Conservation (phyloP, 2,888 invertebrate genomes). For the Catonia carolina region DNA sequence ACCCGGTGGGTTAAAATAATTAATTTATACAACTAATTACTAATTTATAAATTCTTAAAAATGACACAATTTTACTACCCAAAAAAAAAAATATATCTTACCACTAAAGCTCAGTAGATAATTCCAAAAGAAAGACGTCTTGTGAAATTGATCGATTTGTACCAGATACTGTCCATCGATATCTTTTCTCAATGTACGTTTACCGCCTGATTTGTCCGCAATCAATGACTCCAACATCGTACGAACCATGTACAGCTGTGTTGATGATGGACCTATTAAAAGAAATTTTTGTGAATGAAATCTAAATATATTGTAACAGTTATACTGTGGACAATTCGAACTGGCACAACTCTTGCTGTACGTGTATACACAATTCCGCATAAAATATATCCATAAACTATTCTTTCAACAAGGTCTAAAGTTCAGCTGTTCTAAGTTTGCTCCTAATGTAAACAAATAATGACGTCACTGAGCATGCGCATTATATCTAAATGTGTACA, state of each 20-base stretch:
- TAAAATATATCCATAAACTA: no score
- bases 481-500: no score
- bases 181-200: conserved; percentile 90
- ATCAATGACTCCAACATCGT: conserved; percentile 97
- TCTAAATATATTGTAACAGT: no score
- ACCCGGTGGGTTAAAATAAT: no score
- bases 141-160: conserved; percentile 93
- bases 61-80: neutral
- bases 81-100: conserved; percentile 42
- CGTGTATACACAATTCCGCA: no score
- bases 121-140: conserved; percentile 94
- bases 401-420: no score
- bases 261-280: conserved; percentile 70
- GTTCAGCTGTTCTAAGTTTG: no score
- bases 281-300: no score
- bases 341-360: no score
- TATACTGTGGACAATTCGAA: no score
- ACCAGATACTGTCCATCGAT: conserved; percentile 88
- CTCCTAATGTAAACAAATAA: no score
- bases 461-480: no score
- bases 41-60: neutral
- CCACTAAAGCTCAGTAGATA: conserved; percentile 88
- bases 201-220: conserved; percentile 94
- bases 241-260: conserved; percentile 96
- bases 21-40: conserved; percentile 4